Percentiles rank a stretch among this genome's conserved stretches.
phyloP scores from a whole-genome alignment of 2,113 vertebrate genomes.

The Verasper variegatus region DNA sequence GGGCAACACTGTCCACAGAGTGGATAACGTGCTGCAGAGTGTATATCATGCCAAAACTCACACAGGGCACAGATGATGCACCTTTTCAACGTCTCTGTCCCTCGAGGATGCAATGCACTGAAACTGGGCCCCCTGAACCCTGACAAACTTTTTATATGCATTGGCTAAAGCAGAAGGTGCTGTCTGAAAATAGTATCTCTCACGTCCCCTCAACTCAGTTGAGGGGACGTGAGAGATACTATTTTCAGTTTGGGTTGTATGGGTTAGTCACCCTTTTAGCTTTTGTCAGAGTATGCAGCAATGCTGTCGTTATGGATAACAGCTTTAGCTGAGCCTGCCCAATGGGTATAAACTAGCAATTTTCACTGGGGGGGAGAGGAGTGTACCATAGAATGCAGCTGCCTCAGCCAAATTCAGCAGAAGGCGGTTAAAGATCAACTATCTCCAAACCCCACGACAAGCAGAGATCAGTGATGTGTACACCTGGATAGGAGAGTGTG shows the following conservation, averaged over 20 bases:
- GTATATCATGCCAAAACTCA: conserved; percentile 26
- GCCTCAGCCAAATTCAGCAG: conserved; percentile 29
- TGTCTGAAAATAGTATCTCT: background rate
- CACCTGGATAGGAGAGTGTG: conserved; percentile 35
- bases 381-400: conserved; percentile 17
- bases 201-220: background rate
- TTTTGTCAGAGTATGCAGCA: background rate
- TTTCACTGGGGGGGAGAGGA: background rate
- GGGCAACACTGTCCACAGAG: conserved; percentile 17
- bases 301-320: conserved; percentile 3
- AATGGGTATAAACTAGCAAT: conserved; percentile 7
- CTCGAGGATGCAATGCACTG: background rate
- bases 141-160: background rate
- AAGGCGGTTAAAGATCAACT: background rate
- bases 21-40: conserved; percentile 15
- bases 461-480: conserved; percentile 31
- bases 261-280: conserved; percentile 7
- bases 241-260: conserved; percentile 18
- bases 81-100: conserved; percentile 1
- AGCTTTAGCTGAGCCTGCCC: conserved; percentile 13
- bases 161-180: background rate
- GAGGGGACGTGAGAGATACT: too few relatives aligned
- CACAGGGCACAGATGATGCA: conserved; percentile 2
- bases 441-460: background rate
- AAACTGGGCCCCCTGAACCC: background rate